Evolutionary conservation across 2,888 invertebrate genomes (phyloP).

Genomic region (Noctuana brunneofusca): DNA sequence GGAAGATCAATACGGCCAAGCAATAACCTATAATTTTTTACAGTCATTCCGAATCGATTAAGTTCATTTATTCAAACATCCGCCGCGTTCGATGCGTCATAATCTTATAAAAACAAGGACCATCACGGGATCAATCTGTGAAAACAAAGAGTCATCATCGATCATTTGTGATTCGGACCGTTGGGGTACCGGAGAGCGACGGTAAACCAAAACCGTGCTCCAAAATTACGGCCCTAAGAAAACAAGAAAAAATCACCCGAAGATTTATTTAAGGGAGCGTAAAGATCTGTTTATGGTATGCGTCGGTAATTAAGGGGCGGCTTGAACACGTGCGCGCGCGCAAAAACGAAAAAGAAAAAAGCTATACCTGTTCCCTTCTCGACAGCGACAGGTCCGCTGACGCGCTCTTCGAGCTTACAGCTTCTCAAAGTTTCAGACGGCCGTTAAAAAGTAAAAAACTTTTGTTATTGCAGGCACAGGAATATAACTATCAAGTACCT

Average conservation of each 20-base stretch:
- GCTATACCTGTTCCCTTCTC: slow-evolving; percentile 74
- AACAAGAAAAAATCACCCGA: slow-evolving; percentile 69
- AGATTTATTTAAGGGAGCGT: slow-evolving; percentile 83
- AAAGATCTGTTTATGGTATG: slow-evolving; percentile 84
- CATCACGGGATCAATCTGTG: slow-evolving; percentile 64
- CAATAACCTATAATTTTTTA: slow-evolving; percentile 28
- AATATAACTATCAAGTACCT: no score
- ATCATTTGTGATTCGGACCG: slow-evolving; percentile 60
- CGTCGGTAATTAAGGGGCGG: slow-evolving; percentile 82
- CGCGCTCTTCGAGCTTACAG: slow-evolving; percentile 59
- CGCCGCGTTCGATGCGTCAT: slow-evolving; percentile 36
- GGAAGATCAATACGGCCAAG: neutral
- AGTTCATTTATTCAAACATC: slow-evolving; percentile 39
- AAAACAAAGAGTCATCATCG: slow-evolving; percentile 76
- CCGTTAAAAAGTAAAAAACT: neutral
- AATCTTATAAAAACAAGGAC: slow-evolving; percentile 35
- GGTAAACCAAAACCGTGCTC: slow-evolving; percentile 73
- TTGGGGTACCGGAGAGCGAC: slow-evolving; percentile 46
- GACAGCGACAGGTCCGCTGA: slow-evolving; percentile 80
- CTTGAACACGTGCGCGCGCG: slow-evolving; percentile 77
- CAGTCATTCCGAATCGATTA: slow-evolving; percentile 33
- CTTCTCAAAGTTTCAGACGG: slow-evolving; percentile 59
- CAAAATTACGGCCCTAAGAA: slow-evolving; percentile 76
- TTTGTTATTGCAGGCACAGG: neutral
- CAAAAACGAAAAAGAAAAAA: slow-evolving; percentile 77